Evolutionary conservation across 2,888 invertebrate genomes (phyloP).

Genomic region (Tetranychus truncatus): DNA sequence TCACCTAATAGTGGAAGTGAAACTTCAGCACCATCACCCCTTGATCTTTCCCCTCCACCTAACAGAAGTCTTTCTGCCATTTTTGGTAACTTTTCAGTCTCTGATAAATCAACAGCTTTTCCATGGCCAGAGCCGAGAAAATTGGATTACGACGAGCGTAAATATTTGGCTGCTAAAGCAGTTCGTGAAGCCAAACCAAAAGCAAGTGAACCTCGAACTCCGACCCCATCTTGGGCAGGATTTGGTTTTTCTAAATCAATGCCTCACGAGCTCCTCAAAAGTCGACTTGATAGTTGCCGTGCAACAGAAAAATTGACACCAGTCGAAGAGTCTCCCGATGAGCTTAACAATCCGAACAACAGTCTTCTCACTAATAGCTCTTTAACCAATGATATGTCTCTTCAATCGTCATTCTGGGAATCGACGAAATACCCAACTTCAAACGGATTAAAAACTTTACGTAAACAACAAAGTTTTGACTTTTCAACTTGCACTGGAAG

Average conservation of each 20-base stretch:
- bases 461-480: slow-evolving; percentile 1
- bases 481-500: neutral
- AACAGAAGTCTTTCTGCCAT: neutral
- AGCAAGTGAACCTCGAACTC: slow-evolving; percentile 8
- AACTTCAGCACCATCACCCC: neutral
- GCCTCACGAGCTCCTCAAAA: neutral
- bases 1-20: no score
- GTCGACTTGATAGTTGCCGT: slow-evolving; percentile 3
- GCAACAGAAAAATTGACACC: slow-evolving; percentile 1
- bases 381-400: neutral
- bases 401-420: slow-evolving; percentile 6
- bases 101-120: neutral
- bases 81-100: neutral
- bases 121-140: neutral
- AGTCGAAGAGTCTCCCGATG: slow-evolving; percentile 1
- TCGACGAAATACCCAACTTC: neutral
- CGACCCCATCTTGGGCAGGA: slow-evolving; percentile 11
- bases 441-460: neutral
- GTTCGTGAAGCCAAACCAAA: slow-evolving; percentile 3
- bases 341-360: neutral
- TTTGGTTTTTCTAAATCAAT: slow-evolving; percentile 13
- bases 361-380: neutral
- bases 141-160: neutral
- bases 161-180: neutral
- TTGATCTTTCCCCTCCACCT: neutral